Conservation (phyloP, 2,113 vertebrate genomes). For the Arvicanthis niloticus region DNA sequence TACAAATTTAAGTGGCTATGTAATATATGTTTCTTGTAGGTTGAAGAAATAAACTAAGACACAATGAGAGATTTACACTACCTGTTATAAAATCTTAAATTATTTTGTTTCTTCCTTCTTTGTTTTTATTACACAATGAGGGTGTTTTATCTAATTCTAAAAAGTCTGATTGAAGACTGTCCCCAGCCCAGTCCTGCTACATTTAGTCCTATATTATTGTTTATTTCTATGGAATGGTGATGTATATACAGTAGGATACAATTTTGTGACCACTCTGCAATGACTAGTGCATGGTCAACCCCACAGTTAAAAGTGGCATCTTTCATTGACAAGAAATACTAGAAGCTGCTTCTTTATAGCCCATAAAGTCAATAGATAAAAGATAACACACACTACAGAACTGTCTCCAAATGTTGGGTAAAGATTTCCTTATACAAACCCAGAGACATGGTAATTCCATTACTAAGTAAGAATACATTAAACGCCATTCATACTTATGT, state of each 20-base stretch:
- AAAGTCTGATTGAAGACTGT: neutral
- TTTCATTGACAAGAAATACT: neutral
- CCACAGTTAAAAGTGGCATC: neutral
- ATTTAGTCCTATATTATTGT: neutral
- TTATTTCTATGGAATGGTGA: neutral
- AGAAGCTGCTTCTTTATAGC: neutral
- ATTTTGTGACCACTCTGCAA: neutral
- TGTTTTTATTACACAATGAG: constrained; percentile 4
- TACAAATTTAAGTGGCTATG: constrained; percentile 2
- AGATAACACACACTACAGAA: constrained; percentile 35
- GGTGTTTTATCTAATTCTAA: neutral
- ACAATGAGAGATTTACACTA: neutral
- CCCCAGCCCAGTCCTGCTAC: neutral
- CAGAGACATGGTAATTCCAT: neutral
- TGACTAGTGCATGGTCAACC: neutral
- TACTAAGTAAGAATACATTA: neutral
- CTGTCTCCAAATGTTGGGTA: neutral
- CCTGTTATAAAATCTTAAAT: neutral
- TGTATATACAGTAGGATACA: neutral
- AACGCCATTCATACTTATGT: neutral
- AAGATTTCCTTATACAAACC: neutral
- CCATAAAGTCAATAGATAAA: neutral
- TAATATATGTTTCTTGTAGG: neutral
- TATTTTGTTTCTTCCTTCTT: neutral
- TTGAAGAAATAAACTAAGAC: constrained; percentile 29